Conservation (phyloP, 2,113 vertebrate genomes). For the Platysternon megacephalum region DNA sequence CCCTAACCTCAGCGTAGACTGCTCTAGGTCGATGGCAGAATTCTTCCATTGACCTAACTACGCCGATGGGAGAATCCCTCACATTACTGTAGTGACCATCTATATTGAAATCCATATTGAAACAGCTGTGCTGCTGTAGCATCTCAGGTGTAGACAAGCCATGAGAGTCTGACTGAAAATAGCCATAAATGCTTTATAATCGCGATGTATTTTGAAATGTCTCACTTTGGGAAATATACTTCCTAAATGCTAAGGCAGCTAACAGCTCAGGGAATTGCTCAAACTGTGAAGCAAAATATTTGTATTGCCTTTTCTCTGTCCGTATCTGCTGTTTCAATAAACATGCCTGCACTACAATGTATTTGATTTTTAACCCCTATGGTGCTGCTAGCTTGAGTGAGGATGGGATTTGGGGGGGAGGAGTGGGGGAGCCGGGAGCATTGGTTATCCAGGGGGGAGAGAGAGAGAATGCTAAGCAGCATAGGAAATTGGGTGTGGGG, state of each 20-base stretch:
- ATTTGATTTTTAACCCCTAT: not conserved
- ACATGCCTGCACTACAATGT: not conserved
- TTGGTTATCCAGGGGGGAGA: not conserved
- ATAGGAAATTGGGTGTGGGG: not conserved
- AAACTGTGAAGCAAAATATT: not conserved
- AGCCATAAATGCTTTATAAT: not conserved
- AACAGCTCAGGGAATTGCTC: not conserved
- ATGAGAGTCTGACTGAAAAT: not conserved
- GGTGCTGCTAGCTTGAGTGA: not conserved
- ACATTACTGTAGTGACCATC: not conserved
- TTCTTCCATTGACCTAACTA: not conserved
- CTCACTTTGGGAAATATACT: not conserved
- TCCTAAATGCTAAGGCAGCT: not conserved
- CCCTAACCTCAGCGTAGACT: not conserved
- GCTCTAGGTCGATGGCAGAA: not conserved
- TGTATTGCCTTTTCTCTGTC: not conserved
- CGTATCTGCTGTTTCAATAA: not conserved
- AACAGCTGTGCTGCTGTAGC: not conserved
- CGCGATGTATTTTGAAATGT: not conserved
- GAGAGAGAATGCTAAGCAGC: not conserved
- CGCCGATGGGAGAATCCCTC: not conserved
- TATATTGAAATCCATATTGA: not conserved
- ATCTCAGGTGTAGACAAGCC: not conserved
- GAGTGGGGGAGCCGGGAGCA: not conserved
- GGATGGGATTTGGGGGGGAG: not conserved